These are phyloP conservation scores for Dascillus cervinus DNA, from an alignment of 2,888 invertebrate species.

Conservation along the genomic window DNA sequence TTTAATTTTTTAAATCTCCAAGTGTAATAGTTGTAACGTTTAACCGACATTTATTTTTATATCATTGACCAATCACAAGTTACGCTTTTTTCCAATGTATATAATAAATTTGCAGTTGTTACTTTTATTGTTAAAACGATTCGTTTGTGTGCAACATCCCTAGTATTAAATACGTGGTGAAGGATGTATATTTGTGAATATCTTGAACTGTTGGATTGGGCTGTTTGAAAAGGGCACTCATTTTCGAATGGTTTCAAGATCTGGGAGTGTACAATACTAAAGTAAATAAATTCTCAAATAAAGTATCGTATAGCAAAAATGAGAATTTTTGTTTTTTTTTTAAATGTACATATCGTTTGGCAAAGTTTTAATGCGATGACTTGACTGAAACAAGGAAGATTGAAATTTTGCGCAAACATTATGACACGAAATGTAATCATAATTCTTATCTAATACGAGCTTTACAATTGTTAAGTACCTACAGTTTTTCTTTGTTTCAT, in stretches of 20 bases:
- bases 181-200: constrained; percentile 44
- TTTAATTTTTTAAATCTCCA: too few species aligned
- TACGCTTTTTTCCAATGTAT: constrained; percentile 44
- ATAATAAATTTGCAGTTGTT: constrained; percentile 43
- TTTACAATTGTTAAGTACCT: constrained; percentile 42
- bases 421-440: neutral
- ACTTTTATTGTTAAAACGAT: constrained; percentile 39
- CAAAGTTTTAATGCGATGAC: neutral
- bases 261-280: constrained; percentile 9
- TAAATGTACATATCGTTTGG: neutral
- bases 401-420: neutral
- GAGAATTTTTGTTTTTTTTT: neutral
- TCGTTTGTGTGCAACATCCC: constrained; percentile 32
- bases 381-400: neutral
- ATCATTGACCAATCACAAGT: constrained; percentile 45
- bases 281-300: constrained; percentile 6
- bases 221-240: constrained; percentile 28
- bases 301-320: neutral
- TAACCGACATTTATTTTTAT: constrained; percentile 38
- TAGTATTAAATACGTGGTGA: constrained; percentile 40
- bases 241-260: constrained; percentile 28
- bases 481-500: constrained; percentile 38
- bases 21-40: too few species aligned
- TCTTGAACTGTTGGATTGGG: constrained; percentile 32
- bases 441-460: constrained; percentile 20